Evolutionary conservation across 2,888 invertebrate genomes (phyloP).

Genomic region (Drosophila antonietae): DNA sequence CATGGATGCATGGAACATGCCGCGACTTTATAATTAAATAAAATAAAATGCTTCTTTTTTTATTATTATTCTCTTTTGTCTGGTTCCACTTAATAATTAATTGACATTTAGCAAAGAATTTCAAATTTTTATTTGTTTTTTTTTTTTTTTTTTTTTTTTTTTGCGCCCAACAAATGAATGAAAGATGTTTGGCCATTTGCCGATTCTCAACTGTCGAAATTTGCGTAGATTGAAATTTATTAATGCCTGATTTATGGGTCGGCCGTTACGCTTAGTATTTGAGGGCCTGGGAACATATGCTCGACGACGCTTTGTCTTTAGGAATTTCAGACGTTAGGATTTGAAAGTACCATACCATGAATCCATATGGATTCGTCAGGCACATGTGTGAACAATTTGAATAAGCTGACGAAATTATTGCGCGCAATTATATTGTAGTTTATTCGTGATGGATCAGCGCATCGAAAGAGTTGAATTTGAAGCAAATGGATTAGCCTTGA

Average conservation of each 20-base stretch:
- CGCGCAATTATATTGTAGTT: conserved; percentile 13
- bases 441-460: conserved; percentile 44
- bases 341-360: conserved; percentile 42
- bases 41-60: conserved; percentile 24
- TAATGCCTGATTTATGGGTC: conserved; percentile 70
- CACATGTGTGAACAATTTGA: conserved; percentile 58
- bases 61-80: neutral
- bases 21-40: conserved; percentile 76
- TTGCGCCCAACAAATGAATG: conserved; percentile 22
- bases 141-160: neutral
- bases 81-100: conserved; percentile 72
- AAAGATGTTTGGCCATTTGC: conserved; percentile 36
- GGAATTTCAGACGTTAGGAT: conserved; percentile 62
- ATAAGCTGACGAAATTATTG: conserved; percentile 35
- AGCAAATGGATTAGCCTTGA: conserved; percentile 19
- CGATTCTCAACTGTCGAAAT: conserved; percentile 52
- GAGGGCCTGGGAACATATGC: conserved; percentile 59
- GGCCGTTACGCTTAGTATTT: conserved; percentile 31
- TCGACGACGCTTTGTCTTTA: conserved; percentile 24
- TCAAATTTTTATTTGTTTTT: conserved; percentile 23
- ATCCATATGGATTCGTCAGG: conserved; percentile 44
- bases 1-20: conserved; percentile 55
- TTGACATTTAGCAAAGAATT: conserved; percentile 76
- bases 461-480: conserved; percentile 13
- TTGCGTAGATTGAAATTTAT: conserved; percentile 66